Percentiles rank a stretch among this genome's conserved stretches.
Conservation (phyloP, 2,113 vertebrate species). For the Illadopsis cleaveri region DNA sequence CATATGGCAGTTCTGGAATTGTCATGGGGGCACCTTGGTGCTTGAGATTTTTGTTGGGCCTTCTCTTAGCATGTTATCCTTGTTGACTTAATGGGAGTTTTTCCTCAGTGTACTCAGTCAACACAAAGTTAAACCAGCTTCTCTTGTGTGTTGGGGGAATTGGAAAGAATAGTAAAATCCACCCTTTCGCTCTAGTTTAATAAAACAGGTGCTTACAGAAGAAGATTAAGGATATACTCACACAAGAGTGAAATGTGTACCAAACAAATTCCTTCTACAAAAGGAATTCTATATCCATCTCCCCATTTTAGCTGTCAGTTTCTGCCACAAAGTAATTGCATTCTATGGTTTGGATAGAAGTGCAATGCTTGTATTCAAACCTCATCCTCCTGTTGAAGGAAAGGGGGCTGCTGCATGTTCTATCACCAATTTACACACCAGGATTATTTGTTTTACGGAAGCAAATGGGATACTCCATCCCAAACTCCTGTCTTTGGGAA, state of each 20-base stretch:
- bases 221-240: background rate
- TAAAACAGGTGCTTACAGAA: background rate
- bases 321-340: background rate
- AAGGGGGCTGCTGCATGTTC: background rate
- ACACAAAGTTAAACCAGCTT: background rate
- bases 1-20: background rate
- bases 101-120: background rate
- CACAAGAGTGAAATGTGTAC: background rate
- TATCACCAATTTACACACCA: background rate
- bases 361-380: background rate
- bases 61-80: background rate
- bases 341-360: background rate
- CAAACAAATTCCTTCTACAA: background rate
- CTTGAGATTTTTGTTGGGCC: background rate
- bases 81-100: background rate
- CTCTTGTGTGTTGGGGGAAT: background rate
- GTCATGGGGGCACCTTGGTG: background rate
- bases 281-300: background rate
- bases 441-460: background rate
- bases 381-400: fast-evolving
- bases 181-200: background rate
- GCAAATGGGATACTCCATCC: background rate
- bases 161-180: background rate
- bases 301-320: background rate
- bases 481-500: background rate